Base-by-base conservation (phyloP, 2,888 invertebrate species). In the Nasonovia ribisnigri region DNA sequence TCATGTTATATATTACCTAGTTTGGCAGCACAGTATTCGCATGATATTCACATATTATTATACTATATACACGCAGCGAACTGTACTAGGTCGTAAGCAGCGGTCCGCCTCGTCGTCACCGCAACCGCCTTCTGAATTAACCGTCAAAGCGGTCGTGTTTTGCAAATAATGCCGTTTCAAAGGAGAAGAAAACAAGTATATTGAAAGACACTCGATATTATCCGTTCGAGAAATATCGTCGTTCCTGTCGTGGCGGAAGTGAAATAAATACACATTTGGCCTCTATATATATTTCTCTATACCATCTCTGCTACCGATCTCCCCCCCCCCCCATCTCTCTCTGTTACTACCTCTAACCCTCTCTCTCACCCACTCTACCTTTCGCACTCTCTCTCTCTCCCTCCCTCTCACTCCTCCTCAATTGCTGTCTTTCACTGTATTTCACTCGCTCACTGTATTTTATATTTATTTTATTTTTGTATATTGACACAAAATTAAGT, bases 401-500 rank as follows among this genome's bases (percentile, higher is more conserved):
- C 20, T 42, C 13, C n/a, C 24, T 54, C 26, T 5, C n/a, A 26
- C n/a, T 51, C n/a, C n/a, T 13, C 60, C 13, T 67, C 13, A 16
- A 13, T 67, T 42, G 16, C 0, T 24, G 86, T 91, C 51, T 48
- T n/a, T 24, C 26, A 26, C 60, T 36, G 16, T 36, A 0, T 84
- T n/a, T 36, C 43, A 29, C 36, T 89, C 3, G 29, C 29, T 60
- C 29, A 3, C n/a, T 54, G 77, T 77, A 6, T 88, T 92, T 51
- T 89, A 51, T 93, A 84, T 92, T 86, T 54, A 36, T 89, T 90
- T 93, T 84, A 46, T 93, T 89, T 90, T 93, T 84, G 57, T 93
- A 90, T 93, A 93, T 93, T 93, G 93, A 93, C 93, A 93, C 93
- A 93, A 93, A 93, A 93, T 93, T 93, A 93, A 93, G 93, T 84